Percentiles rank a stretch among this genome's conserved stretches.
Evolutionary conservation across 2,888 invertebrate species (phyloP).

Genomic region (Pyrocoelia pectoralis): DNA sequence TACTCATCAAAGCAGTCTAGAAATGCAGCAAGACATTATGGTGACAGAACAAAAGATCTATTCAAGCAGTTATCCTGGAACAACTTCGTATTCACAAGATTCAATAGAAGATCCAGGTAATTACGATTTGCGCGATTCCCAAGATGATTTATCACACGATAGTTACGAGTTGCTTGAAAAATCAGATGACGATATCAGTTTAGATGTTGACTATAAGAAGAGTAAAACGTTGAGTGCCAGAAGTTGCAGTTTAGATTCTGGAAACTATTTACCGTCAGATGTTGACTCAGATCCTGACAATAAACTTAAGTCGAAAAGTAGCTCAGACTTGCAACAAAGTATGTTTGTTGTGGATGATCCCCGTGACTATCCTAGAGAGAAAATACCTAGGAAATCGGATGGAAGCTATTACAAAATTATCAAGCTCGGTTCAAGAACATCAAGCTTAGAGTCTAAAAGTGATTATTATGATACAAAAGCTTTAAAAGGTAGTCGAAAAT

Average conservation of each 20-base stretch:
- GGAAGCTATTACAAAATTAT: slow-evolving; percentile 77
- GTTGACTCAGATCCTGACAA: slow-evolving; percentile 71
- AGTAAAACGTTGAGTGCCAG: slow-evolving; percentile 59
- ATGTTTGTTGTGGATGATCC: slow-evolving; percentile 82
- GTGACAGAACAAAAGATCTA: slow-evolving; percentile 77
- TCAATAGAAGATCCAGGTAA: slow-evolving; percentile 71
- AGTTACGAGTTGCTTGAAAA: slow-evolving; percentile 87
- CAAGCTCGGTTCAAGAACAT: slow-evolving; percentile 71
- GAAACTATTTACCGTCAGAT: slow-evolving; percentile 79
- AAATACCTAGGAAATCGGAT: slow-evolving; percentile 75
- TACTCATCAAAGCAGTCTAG: slow-evolving; percentile 69
- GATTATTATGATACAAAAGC: slow-evolving; percentile 74
- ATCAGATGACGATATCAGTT: slow-evolving; percentile 70
- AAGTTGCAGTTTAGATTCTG: slow-evolving; percentile 79
- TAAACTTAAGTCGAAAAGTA: slow-evolving; percentile 69
- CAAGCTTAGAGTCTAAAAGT: slow-evolving; percentile 75
- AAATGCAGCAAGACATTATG: slow-evolving; percentile 72
- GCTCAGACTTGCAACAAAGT: slow-evolving; percentile 74
- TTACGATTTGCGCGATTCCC: slow-evolving; percentile 74
- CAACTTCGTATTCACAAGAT: slow-evolving; percentile 71
- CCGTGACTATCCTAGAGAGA: slow-evolving; percentile 75
- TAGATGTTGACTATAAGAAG: slow-evolving; percentile 54
- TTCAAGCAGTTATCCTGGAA: slow-evolving; percentile 87
- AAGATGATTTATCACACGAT: slow-evolving; percentile 88
- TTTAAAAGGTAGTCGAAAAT: slow-evolving; percentile 59